Percentiles rank a stretch among this genome's conserved stretches.
These are phyloP conservation scores for Pinna nobilis DNA, from an alignment of 1,140 invertebrate species.

Conservation along the genomic window DNA sequence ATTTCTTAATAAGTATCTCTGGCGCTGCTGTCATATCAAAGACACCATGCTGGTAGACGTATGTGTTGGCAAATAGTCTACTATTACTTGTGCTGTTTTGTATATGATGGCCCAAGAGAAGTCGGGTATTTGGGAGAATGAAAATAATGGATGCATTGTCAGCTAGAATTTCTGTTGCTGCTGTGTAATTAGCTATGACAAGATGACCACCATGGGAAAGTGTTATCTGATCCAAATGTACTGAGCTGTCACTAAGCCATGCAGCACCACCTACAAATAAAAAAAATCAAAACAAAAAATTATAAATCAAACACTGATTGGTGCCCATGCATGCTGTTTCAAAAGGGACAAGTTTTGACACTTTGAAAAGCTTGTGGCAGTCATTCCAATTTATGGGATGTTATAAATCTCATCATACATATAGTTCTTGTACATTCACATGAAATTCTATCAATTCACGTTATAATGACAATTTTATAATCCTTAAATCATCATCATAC, in stretches of 20 bases:
- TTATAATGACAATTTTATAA: too few relatives aligned
- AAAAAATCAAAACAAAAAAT: constrained; percentile 15
- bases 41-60: constrained; percentile 34
- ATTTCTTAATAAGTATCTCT: constrained; percentile 30
- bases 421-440: too few relatives aligned
- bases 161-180: constrained; percentile 36
- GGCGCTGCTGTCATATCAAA: constrained; percentile 28
- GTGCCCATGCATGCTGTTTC: too few relatives aligned
- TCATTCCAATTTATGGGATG: too few relatives aligned
- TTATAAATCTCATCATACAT: too few relatives aligned
- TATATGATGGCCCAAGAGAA: too few relatives aligned
- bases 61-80: constrained; percentile 44
- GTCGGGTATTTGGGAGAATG: constrained; percentile 25
- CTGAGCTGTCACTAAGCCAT: constrained; percentile 41
- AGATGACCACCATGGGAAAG: constrained; percentile 52
- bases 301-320: too few relatives aligned
- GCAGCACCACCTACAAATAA: constrained; percentile 48
- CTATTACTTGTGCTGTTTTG: too few relatives aligned
- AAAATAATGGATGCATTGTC: constrained; percentile 46
- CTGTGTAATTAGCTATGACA: constrained; percentile 31
- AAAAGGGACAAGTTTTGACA: too few relatives aligned
- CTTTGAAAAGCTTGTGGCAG: too few relatives aligned
- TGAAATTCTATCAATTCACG: too few relatives aligned
- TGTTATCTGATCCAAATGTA: constrained; percentile 43
- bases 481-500: too few relatives aligned